phyloP scores from a whole-genome alignment of 2,797 vertebrate species.

The Bucorvus abyssinicus region DNA sequence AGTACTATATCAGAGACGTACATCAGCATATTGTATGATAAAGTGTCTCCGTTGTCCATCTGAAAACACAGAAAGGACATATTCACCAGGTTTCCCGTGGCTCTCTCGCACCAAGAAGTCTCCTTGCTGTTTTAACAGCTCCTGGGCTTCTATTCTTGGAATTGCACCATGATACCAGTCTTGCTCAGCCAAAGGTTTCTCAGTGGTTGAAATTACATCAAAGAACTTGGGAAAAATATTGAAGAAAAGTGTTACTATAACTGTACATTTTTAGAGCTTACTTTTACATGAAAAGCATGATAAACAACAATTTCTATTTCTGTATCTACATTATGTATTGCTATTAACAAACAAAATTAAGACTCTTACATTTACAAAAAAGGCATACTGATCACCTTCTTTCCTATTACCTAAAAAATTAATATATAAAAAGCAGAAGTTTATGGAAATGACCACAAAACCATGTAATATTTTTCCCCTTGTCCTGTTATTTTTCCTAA shows the following conservation, averaged over 20 bases:
- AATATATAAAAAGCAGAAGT: neutral
- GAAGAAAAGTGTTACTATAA: constrained; percentile 37
- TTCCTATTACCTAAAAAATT: neutral
- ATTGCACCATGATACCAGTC: constrained; percentile 98
- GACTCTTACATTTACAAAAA: neutral
- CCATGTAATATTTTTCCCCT: neutral
- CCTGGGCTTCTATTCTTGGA: constrained; percentile 93
- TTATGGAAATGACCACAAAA: neutral
- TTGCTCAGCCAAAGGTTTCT: constrained; percentile 91
- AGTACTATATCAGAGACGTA: constrained; percentile 78
- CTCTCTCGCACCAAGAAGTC: constrained; percentile 97
- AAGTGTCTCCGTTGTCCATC: constrained; percentile 94
- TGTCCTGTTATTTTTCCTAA: neutral
- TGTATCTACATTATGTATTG: neutral
- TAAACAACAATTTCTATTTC: neutral
- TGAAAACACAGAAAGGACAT: constrained; percentile 96
- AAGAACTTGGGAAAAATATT: constrained; percentile 81
- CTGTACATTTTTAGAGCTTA: neutral
- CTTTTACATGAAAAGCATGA: neutral
- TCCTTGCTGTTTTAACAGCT: constrained; percentile 91
- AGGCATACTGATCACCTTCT: neutral
- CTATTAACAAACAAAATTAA: neutral
- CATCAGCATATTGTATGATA: constrained; percentile 96
- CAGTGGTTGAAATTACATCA: constrained; percentile 86
- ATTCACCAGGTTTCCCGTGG: constrained; percentile 97